Base-by-base conservation (phyloP, 2,888 invertebrate genomes). In the Melanotus villosus region DNA sequence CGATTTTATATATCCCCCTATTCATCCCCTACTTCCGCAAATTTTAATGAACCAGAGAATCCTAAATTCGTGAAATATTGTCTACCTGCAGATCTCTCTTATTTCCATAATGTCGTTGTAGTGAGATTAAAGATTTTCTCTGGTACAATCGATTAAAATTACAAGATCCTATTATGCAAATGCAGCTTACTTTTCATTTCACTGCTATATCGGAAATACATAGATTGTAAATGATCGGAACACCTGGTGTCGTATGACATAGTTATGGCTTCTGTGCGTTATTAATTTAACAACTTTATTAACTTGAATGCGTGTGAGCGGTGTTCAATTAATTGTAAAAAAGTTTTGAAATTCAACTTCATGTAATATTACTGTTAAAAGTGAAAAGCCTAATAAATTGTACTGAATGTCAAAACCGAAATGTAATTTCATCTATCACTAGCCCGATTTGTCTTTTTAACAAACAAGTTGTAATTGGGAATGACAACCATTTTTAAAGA, bases 71-170 rank as follows among this genome's bases (percentile, higher is more conserved):
- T 63, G 38, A 50, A 41, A 19, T 52, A 38, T 38, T 52, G 38
- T 21, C 26, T 63, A 63, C 23, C 14, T 50, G 12, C 10, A 57
- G 18, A 65, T 65, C 65, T 65, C 65, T 65, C 65, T 65, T 36
- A 65, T 65, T 65, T 65, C 57, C 65, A 65, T 65, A 64, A 57
- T 23, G 45, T 65, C 36, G 16, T 34, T 65, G 36, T 50, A 19
- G 10, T 32, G 3, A 19, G 10, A 57, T 10, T 36, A 38, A 9
- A 32, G 26, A n/a, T 65, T 47, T 57, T 57, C 47, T 64, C 45
- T 62, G 32, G 26, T 32, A 50, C 14, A 16, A 14, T 30, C 50
- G 1, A 54, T 32, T 34, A 34, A 54, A 23, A 14, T 9, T 43
- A 43, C 43, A 43, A 43, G 43, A 10, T 10, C 50, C 34, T 19